Evolutionary conservation across 1,140 invertebrate genomes (phyloP), one percentile per base, ranked within the genome.

Genomic region (Sminthurinus signatus): DNA sequence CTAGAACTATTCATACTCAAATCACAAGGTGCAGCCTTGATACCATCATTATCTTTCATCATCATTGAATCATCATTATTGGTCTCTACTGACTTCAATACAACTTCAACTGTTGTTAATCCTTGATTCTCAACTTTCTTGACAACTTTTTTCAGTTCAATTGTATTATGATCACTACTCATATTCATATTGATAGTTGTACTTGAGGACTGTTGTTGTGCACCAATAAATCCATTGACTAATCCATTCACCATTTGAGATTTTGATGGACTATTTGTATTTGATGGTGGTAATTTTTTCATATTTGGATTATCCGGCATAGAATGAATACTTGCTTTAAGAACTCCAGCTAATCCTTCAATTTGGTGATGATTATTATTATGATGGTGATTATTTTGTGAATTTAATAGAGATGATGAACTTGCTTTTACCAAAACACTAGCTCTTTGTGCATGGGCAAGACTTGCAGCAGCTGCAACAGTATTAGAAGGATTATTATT

Each of bases 81-180:
- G 12, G 54, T 31, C n/a, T n/a, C n/a, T n/a, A n/a, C n/a, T 42
- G 28, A 61, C 19, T 57, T 48, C n/a, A 71, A 54, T 5, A 71
- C 62, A 29, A 71, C 69, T 68, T 71, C 65, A 12, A 65, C 62
- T 15, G 60, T 62, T 25, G 67, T 69, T 17, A 64, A 48, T 29
- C 39, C 39, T 29, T 62, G 59, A 8, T 36, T 44, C 5, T 32
- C 43, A 28, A 44, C 50, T 8, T 36, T 36, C 21, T 62, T 59
- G 14, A 69, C 46, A 25, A 65, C 44, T 31, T 69, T 69, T 44
- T 65, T 69, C 44, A 62, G 62, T 48, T 65, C 62, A 4, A 69
- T n/a, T n/a, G n/a, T n/a, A n/a, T n/a, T n/a, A n/a, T n/a, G n/a
- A n/a, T n/a, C n/a, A n/a, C n/a, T n/a, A n/a, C n/a, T n/a, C n/a